Conservation (phyloP, 2,113 vertebrate genomes). For the Prinia subflava region DNA sequence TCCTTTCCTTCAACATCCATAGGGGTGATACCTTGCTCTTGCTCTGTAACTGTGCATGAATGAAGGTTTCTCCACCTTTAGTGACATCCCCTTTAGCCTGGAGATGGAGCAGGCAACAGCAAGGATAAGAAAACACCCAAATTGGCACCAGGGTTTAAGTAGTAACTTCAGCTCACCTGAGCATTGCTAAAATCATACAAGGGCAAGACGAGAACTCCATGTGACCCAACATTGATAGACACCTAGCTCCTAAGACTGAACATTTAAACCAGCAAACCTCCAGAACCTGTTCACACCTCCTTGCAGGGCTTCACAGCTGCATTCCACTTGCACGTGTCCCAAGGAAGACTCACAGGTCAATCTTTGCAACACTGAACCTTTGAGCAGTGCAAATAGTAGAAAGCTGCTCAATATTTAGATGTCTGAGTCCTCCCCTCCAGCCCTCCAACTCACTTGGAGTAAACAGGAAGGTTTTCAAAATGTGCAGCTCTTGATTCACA, state of each 20-base stretch:
- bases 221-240: fast-evolving
- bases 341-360: not conserved
- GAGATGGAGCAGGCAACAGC: not conserved
- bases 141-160: not conserved
- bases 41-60: not conserved
- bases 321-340: not conserved
- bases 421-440: not conserved
- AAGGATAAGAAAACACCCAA: not conserved
- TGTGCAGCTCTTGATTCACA: not conserved
- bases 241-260: not conserved
- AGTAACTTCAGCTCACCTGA: not conserved
- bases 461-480: not conserved
- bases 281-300: not conserved
- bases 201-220: not conserved
- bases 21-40: not conserved
- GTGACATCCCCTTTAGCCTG: not conserved
- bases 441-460: not conserved
- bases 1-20: not conserved
- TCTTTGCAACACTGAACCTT: not conserved
- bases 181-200: not conserved
- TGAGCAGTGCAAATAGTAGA: not conserved
- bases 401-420: not conserved
- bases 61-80: not conserved
- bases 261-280: not conserved
- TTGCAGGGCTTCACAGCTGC: not conserved